A percentile compares a stretch with the other conserved stretches of the same genome.
These are phyloP conservation scores for Epinephelus coioides DNA, from an alignment of 2,797 vertebrate species.

Conservation along the genomic window DNA sequence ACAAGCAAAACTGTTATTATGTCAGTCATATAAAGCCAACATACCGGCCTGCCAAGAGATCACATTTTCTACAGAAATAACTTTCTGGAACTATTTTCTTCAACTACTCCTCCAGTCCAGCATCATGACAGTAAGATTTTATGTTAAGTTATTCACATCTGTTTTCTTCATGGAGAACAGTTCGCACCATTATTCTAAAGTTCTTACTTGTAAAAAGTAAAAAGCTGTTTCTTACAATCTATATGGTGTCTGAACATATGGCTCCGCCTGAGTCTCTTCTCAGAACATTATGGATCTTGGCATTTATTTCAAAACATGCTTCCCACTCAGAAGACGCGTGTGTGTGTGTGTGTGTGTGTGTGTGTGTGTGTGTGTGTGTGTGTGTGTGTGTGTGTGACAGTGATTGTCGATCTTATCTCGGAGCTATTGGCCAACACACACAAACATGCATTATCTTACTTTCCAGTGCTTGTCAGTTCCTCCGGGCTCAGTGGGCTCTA, in stretches of 20 bases:
- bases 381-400: conserved; percentile 22
- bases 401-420: conserved; percentile 15
- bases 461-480: conserved; percentile 13
- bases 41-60: neutral
- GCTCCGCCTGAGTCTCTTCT: conserved; percentile 24
- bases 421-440: conserved; percentile 13
- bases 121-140: conserved; percentile 7
- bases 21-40: neutral
- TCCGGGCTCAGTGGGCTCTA: conserved; percentile 12
- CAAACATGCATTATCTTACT: neutral
- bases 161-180: conserved; percentile 30
- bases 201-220: conserved; percentile 15
- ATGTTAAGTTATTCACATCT: conserved; percentile 48
- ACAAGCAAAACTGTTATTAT: neutral
- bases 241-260: conserved; percentile 54
- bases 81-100: neutral
- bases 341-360: conserved; percentile 18
- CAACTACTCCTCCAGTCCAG: neutral
- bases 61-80: neutral
- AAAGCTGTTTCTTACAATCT: conserved; percentile 1
- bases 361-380: conserved; percentile 9
- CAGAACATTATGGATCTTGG: conserved; percentile 13
- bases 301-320: conserved; percentile 37
- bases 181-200: conserved; percentile 35
- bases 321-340: conserved; percentile 50